Evolutionary conservation across 2,113 vertebrate species (phyloP).

Genomic region (Xenopus borealis): DNA sequence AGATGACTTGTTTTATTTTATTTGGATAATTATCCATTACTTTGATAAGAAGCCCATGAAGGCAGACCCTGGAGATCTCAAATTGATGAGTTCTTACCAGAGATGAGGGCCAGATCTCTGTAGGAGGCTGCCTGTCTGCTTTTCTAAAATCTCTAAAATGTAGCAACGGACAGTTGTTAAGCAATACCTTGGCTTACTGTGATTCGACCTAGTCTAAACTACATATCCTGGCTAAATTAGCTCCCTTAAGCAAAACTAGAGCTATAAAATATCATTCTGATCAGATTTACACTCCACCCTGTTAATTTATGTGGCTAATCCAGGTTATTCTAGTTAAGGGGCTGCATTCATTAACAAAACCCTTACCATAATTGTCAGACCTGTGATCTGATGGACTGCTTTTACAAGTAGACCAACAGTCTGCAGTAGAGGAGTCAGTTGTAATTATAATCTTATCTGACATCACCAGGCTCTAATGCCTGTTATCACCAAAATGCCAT

Average conservation of each 20-base stretch:
- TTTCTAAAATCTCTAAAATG: constrained; percentile 21
- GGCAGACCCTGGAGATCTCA: constrained; percentile 24
- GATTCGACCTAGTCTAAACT: constrained; percentile 6
- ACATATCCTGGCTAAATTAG: background rate
- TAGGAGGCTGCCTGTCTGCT: constrained; percentile 37
- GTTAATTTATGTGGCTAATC: background rate
- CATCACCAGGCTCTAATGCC: constrained; percentile 65
- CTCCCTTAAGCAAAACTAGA: constrained; percentile 5
- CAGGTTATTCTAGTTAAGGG: background rate
- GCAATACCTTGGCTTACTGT: constrained; percentile 4
- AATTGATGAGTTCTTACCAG: constrained; percentile 21
- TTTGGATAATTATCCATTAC: constrained; percentile 24
- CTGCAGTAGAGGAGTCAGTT: constrained; percentile 63
- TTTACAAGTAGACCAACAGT: constrained; percentile 69
- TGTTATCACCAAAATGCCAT: constrained; percentile 61
- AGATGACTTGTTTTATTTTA: constrained; percentile 42
- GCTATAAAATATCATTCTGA: background rate
- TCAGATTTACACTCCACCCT: background rate
- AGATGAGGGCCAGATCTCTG: constrained; percentile 35
- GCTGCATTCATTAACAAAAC: constrained; percentile 48
- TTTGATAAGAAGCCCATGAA: constrained; percentile 40
- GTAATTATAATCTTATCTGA: constrained; percentile 73
- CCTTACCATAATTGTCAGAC: constrained; percentile 63
- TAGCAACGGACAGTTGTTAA: constrained; percentile 3
- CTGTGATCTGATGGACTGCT: constrained; percentile 72